Evolutionary conservation across 2,113 vertebrate genomes (phyloP).

Genomic region (Nothoprocta pentlandii): DNA sequence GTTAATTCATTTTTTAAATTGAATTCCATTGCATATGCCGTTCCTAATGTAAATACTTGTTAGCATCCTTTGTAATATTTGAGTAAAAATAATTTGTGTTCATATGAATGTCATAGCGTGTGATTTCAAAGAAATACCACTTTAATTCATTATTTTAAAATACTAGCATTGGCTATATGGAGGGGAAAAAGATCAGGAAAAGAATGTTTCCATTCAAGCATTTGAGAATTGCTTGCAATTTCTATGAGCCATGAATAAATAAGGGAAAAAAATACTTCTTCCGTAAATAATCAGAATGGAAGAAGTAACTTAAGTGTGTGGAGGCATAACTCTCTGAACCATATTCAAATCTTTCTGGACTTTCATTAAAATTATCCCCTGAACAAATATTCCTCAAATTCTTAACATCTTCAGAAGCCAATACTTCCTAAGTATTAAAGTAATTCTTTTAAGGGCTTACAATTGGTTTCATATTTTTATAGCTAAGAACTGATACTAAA

Average conservation of each 20-base stretch:
- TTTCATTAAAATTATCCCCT: conserved; percentile 19
- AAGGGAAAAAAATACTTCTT: neutral
- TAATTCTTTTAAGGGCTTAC: neutral
- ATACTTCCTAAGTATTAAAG: neutral
- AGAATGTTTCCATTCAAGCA: neutral
- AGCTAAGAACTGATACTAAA: neutral
- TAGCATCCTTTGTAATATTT: neutral
- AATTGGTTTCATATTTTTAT: neutral
- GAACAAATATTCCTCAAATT: neutral
- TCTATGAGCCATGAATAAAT: neutral
- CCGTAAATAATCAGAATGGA: conserved; percentile 8
- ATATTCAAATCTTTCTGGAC: neutral
- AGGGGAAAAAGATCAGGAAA: neutral
- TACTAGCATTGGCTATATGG: neutral
- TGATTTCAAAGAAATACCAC: neutral
- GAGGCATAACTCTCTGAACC: neutral
- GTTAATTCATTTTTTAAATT: neutral
- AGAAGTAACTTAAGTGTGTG: neutral
- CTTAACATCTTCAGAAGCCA: neutral
- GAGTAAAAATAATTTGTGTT: neutral
- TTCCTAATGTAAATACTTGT: neutral
- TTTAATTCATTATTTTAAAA: neutral
- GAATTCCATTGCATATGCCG: neutral
- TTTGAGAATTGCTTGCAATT: neutral
- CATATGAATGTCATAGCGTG: neutral